phyloP scores from a whole-genome alignment of 1,140 invertebrate genomes.

The Drosophila baimaii region DNA sequence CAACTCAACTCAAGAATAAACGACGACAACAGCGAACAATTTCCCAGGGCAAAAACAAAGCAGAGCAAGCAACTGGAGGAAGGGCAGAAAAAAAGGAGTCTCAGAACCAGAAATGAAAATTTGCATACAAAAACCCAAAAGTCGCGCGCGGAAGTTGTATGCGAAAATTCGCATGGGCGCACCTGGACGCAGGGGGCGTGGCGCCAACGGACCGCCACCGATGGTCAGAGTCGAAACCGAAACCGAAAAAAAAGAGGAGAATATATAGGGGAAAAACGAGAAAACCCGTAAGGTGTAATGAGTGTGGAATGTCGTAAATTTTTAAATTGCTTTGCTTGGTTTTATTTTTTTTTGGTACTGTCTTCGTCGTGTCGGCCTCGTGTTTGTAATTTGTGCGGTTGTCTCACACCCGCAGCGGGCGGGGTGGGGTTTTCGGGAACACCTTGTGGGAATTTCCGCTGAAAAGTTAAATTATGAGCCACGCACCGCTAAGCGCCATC shows the following conservation, averaged over 20 bases:
- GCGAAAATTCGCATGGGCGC: constrained; percentile 75
- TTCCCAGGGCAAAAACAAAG: constrained; percentile 37
- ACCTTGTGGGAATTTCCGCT: constrained; percentile 72
- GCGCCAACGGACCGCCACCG: constrained; percentile 29
- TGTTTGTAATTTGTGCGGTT: constrained; percentile 65
- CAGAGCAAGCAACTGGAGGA: background rate
- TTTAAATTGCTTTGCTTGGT: constrained; percentile 71
- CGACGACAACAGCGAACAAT: constrained; percentile 38
- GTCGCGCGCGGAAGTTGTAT: constrained; percentile 71
- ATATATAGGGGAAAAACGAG: constrained; percentile 15
- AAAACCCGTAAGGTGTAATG: constrained; percentile 74
- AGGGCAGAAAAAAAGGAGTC: constrained; percentile 14
- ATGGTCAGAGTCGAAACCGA: constrained; percentile 24
- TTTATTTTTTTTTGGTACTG: constrained; percentile 48
- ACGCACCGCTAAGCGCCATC: constrained; percentile 60
- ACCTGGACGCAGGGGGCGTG: constrained; percentile 64
- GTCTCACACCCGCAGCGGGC: constrained; percentile 8
- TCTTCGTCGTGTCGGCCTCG: constrained; percentile 34
- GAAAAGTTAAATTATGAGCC: constrained; percentile 66
- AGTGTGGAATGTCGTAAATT: constrained; percentile 81
- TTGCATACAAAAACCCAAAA: constrained; percentile 69
- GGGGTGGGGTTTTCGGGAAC: constrained; percentile 14
- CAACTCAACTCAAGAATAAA: constrained; percentile 49
- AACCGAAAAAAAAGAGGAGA: constrained; percentile 4
- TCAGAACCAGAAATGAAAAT: constrained; percentile 62